phyloP scores from a whole-genome alignment of 2,797 vertebrate genomes.

The Valencia hispanica region DNA sequence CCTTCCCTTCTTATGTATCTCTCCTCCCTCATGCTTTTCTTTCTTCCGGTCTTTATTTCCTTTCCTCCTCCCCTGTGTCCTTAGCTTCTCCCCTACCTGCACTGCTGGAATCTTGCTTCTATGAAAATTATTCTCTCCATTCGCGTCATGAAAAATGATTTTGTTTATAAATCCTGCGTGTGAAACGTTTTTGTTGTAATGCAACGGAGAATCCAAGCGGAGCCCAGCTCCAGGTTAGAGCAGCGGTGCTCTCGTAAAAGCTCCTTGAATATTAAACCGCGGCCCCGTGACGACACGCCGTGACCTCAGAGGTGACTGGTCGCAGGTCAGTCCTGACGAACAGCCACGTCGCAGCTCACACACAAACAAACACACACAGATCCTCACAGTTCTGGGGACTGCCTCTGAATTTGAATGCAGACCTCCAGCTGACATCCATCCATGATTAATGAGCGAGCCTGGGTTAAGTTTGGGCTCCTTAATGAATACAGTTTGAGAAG shows the following conservation, averaged over 20 bases:
- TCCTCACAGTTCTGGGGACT: constrained; percentile 1
- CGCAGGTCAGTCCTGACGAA: constrained; percentile 30
- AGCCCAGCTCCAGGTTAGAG: not conserved
- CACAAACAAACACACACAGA: constrained; percentile 12
- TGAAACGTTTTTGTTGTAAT: not conserved
- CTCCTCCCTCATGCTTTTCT: too few relatives aligned
- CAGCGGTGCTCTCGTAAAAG: not conserved
- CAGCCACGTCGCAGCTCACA: constrained; percentile 22
- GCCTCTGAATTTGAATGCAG: constrained; percentile 66
- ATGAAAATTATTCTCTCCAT: not conserved
- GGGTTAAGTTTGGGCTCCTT: constrained; percentile 71
- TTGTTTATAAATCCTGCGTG: not conserved
- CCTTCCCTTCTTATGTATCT: not conserved
- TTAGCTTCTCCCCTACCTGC: too few relatives aligned
- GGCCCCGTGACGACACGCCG: constrained; percentile 1
- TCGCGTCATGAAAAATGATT: not conserved
- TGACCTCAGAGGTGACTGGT: constrained; percentile 13
- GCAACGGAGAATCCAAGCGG: not conserved
- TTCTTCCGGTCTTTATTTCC: too few relatives aligned
- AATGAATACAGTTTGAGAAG: constrained; percentile 72
- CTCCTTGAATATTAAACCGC: constrained; percentile 3
- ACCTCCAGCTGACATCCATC: constrained; percentile 76
- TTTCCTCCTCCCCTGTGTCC: too few relatives aligned
- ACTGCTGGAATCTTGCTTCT: too few relatives aligned
- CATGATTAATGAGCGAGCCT: constrained; percentile 74